A percentile compares a stretch with the other conserved stretches of the same genome.
Evolutionary conservation across 2,797 vertebrate species (phyloP).

Genomic region (Ibycter americanus): DNA sequence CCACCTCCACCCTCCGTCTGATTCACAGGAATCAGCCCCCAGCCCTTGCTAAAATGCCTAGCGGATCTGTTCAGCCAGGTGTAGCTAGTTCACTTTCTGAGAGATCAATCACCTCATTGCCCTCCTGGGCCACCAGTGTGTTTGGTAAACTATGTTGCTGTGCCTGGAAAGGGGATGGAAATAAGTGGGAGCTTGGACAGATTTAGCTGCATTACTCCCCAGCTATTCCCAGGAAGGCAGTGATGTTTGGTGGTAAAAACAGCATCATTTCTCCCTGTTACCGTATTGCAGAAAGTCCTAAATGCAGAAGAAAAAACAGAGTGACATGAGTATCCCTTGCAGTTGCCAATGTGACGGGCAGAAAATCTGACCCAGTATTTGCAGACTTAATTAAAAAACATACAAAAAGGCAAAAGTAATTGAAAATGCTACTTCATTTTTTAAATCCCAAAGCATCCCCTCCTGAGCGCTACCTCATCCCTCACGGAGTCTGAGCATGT

Average conservation of each 20-base stretch:
- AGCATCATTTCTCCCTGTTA: neutral
- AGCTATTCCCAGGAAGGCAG: neutral
- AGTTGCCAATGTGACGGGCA: neutral
- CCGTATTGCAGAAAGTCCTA: neutral
- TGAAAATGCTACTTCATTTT: neutral
- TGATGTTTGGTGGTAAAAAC: neutral
- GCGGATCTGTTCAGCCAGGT: neutral
- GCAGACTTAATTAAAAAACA: neutral
- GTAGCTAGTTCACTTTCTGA: neutral
- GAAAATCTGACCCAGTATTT: neutral
- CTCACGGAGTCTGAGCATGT: neutral
- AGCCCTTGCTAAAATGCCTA: neutral
- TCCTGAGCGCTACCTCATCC: neutral
- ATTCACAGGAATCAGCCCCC: neutral
- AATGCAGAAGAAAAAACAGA: neutral
- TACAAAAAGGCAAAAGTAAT: neutral
- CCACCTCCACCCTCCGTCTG: neutral
- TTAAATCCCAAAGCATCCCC: neutral
- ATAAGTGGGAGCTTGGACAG: neutral
- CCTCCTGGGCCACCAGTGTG: neutral
- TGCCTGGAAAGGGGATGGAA: neutral
- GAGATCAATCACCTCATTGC: neutral
- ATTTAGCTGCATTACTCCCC: neutral
- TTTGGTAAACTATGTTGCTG: neutral
- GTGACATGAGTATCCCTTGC: neutral